Base-by-base conservation (phyloP, 1,140 invertebrate species). In the Stegodyphus dumicola region DNA sequence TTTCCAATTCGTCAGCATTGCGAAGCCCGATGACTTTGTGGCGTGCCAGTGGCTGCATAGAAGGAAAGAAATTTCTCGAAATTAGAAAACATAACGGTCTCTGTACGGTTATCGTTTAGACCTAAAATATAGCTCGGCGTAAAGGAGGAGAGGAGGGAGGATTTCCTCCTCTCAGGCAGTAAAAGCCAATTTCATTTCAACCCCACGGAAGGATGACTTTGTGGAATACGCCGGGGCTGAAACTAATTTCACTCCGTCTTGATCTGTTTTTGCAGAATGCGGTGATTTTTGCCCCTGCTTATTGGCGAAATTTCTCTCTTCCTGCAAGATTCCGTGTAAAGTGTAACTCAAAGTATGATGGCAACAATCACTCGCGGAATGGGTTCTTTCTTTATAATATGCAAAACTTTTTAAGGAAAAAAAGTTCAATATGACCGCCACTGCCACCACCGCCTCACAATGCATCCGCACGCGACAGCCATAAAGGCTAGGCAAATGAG, bases 121-220 rank as follows among this genome's bases (percentile, higher is more conserved):
- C 54, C 69, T 73, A 76, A 81, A 11, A 81, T 81, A 73, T 73
- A 64, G 11, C 7, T 54, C 6, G 7, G 48, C 49, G 51, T 69
- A 77, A 49, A 51, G 75, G 75, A 18, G 69, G 48, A 67, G 60
- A 51, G 65, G 65, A 66, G 49, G 75, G 60, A 70, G 54, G 48
- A 54, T 69, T 56, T 65, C 52, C 53, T 48, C 53, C n/a, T 74
- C 60, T 70, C 81, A 18, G 10, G 51, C 73, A 64, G 81, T 85
- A 85, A 85, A 85, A 85, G 81, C 81, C 81, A 85, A 85, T 85
- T 85, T 85, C 73, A 85, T 85, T 85, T 76, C 73, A 85, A 18
- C 65, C 33, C 81, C 81, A 85, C 81, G 65, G 73, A 71, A 77
- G 74, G 60, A 81, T 81, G 73, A 81, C 18, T 80, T 80, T 74